phyloP scores from a whole-genome alignment of 2,888 invertebrate genomes.

The Blomia tropicalis region DNA sequence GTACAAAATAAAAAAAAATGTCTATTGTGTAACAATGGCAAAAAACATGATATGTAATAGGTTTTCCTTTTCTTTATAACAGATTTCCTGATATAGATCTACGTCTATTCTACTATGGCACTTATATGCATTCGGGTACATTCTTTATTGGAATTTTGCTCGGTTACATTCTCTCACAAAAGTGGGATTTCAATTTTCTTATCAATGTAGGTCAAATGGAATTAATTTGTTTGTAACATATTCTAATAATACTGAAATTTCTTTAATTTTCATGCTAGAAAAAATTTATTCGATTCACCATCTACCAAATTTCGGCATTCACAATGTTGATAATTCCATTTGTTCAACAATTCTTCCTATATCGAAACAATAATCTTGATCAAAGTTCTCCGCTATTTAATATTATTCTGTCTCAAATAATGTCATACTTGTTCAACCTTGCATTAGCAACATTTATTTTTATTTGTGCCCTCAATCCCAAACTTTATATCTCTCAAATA shows the following conservation, averaged over 20 bases:
- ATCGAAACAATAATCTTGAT: not conserved
- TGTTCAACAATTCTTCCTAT: not conserved
- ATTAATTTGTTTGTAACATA: too few species aligned
- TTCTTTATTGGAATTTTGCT: slow-evolving; percentile 3
- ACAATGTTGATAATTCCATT: not conserved
- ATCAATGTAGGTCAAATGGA: not conserved
- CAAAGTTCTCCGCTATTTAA: not conserved
- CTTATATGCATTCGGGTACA: not conserved
- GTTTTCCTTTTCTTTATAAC: not conserved
- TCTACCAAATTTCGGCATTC: not conserved
- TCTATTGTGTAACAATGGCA: not conserved
- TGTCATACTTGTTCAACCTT: not conserved
- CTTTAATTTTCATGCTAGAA: not conserved
- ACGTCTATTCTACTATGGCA: not conserved
- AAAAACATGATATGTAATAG: not conserved
- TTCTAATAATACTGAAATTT: not conserved
- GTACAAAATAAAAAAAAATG: not conserved
- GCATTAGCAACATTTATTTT: not conserved
- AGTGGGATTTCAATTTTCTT: slow-evolving; percentile 3
- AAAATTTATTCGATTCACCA: not conserved
- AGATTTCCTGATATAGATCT: not conserved
- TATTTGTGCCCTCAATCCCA: not conserved
- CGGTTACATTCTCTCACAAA: not conserved
- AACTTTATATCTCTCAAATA: not conserved
- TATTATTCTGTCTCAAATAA: not conserved